Evolutionary conservation across 64 coral and sea anemone genomes (phyloP), one percentile per base, ranked within the genome.

Genomic region (Montipora foliosa): DNA sequence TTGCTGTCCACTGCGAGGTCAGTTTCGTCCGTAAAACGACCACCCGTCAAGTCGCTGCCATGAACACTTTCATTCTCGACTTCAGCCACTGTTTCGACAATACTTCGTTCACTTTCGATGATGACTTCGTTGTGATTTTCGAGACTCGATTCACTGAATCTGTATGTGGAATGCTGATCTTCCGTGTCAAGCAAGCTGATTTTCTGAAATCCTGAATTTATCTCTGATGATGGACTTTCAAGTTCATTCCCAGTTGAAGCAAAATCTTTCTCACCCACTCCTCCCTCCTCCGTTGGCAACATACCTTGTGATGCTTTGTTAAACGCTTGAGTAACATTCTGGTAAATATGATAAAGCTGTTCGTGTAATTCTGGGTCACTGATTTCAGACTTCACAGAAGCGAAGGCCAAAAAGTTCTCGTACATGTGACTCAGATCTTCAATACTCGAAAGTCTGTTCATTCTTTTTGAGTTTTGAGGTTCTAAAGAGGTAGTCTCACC

Each of bases 171-270:
- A 1, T 87, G 73, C 24, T 74, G 74, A 7, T 17, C 77, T 14
- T 75, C 29, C 14, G 66, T 81, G 16, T 90, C 93, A 10, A 74
- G 73, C 16, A 95, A 47, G 44, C 76, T 90, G 37, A 95, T 95
- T 49, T 85, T 90, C 49, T 90, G 80, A 62, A 95, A 86, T 13
- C 57, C 93, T 58, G 69, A 81, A 15, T 88, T 84, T 20, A 95
- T 72, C 80, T 95, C 93, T 60, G 45, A n/a, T 2, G 93, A 90
- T 19, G 93, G 93, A 58, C 93, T 95, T 22, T 52, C 60, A 52
- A 76, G 67, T 45, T 95, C 88, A 70, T 29, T 58, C 20, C 16
- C 74, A 17, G 14, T 13, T 15, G 47, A 78, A 78, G 24, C 53
- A 22, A 14, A 13, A 21, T 44, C 2, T 4, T 20, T 10, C 4